Conservation (phyloP, 2,888 invertebrate species). For the Melikaiella ostensackeni region DNA sequence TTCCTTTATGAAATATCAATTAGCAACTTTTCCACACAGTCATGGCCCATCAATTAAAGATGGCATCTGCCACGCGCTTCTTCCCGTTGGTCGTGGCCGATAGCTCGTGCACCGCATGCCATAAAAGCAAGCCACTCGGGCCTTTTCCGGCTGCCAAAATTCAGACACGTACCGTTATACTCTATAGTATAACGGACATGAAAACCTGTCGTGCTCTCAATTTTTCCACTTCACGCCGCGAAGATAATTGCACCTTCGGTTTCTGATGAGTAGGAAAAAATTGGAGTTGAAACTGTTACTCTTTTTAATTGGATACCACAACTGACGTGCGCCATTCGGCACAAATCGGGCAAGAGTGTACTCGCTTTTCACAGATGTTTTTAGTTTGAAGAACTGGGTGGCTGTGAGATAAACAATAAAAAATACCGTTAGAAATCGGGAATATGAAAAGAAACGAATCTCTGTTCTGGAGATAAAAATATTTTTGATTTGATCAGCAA, state of each 20-base stretch:
- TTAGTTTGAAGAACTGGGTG: background rate
- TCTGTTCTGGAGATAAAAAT: too few relatives aligned
- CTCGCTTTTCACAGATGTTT: background rate
- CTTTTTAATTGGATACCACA: constrained; percentile 65
- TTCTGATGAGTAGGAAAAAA: constrained; percentile 38
- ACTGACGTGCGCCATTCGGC: constrained; percentile 63
- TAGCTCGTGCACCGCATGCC: constrained; percentile 57
- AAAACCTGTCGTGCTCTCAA: constrained; percentile 18
- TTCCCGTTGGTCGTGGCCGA: constrained; percentile 59
- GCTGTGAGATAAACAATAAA: too few relatives aligned
- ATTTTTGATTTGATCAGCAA: too few relatives aligned
- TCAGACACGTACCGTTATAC: background rate
- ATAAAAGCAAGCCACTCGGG: constrained; percentile 38
- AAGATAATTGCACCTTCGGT: constrained; percentile 57
- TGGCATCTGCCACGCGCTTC: constrained; percentile 60
- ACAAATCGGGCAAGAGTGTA: constrained; percentile 32
- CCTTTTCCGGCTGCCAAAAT: constrained; percentile 43
- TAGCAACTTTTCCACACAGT: constrained; percentile 49
- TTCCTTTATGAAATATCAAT: constrained; percentile 49
- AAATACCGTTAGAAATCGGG: too few relatives aligned
- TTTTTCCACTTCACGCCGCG: constrained; percentile 52
- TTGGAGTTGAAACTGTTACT: constrained; percentile 57
- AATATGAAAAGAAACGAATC: too few relatives aligned
- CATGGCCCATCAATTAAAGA: constrained; percentile 57
- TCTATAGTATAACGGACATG: constrained; percentile 8